These are phyloP conservation scores for Ecliptopera silaceata DNA, from an alignment of 2,888 invertebrate species.

Conservation along the genomic window DNA sequence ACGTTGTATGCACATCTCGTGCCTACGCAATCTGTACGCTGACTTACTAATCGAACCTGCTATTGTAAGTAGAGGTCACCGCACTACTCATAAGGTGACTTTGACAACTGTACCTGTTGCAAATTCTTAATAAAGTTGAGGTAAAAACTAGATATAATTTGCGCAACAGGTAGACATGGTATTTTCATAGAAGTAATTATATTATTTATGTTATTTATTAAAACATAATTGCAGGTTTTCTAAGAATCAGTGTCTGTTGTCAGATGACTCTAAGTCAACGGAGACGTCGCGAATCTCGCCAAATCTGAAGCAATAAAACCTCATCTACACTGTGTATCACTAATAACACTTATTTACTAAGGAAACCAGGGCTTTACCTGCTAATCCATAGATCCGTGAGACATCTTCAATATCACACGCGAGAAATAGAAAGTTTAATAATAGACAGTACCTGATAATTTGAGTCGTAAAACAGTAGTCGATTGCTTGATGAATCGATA, in stretches of 20 bases:
- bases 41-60: constrained; percentile 34
- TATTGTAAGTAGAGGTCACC: constrained; percentile 30
- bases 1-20: constrained; percentile 18
- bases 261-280: background rate
- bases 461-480: background rate
- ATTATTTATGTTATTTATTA: too few relatives aligned
- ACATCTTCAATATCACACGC: constrained; percentile 15
- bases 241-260: background rate
- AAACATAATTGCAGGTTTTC: too few relatives aligned
- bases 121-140: too few relatives aligned
- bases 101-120: background rate
- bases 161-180: too few relatives aligned
- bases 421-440: constrained; percentile 30
- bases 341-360: background rate
- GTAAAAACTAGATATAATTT: too few relatives aligned
- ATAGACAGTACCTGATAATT: constrained; percentile 17
- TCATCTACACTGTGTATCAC: background rate
- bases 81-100: constrained; percentile 20
- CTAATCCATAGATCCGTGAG: background rate
- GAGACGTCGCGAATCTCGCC: background rate
- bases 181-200: too few relatives aligned
- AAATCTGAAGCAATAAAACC: background rate
- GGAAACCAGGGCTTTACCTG: background rate
- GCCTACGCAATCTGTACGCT: constrained; percentile 16
- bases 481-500: background rate